Evolutionary conservation across 2,797 vertebrate species (phyloP), one percentile per base, ranked within the genome.

Genomic region (Protonibea diacanthus): DNA sequence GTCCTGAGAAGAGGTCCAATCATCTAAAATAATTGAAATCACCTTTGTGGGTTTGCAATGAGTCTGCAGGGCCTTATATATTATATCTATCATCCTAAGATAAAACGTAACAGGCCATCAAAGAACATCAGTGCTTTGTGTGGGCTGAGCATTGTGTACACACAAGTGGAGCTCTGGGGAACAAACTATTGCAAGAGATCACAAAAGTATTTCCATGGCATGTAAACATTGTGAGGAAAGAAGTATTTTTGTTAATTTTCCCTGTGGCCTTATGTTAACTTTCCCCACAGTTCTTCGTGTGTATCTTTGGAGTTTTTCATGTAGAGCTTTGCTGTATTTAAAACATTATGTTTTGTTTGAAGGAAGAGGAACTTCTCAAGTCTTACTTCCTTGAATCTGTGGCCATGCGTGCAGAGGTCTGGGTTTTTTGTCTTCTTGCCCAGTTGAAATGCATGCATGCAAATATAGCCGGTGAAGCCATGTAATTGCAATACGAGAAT

Each of bases 221-320:
- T 58, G 47, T 42, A 66, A 77, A 72, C 25, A 48, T 44, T 44
- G 42, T 14, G 42, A 44, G 25, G 80, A 81, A 75, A 58, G 17
- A 81, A 77, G 49, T 80, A 64, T 80, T 78, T 74, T 71, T 78
- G 71, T 38, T 9, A 2, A 66, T 61, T 80, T 76, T 71, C 69
- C 20, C 45, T 44, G 21, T 10, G 33, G 44, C n/a, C 20, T 75
- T 42, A 2, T 52, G 17, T 40, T 60, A 78, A 71, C 52, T 76
- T 66, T 51, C 55, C 52, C 17, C 20, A 40, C 23, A 15, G 51
- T 71, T 79, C 58, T 47, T 71, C 52, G 29, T 49, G 11, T 20
- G 27, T 57, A 25, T 74, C 51, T 3, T 61, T 47, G 25, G 27
- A 49, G 21, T 1, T 55, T 76, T 71, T 74, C 17, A 17, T 49